A percentile compares a stretch with the other conserved stretches of the same genome.
Evolutionary conservation across 2,888 invertebrate genomes (phyloP).

Genomic region (Scaptodrosophila latifasciaeformis): DNA sequence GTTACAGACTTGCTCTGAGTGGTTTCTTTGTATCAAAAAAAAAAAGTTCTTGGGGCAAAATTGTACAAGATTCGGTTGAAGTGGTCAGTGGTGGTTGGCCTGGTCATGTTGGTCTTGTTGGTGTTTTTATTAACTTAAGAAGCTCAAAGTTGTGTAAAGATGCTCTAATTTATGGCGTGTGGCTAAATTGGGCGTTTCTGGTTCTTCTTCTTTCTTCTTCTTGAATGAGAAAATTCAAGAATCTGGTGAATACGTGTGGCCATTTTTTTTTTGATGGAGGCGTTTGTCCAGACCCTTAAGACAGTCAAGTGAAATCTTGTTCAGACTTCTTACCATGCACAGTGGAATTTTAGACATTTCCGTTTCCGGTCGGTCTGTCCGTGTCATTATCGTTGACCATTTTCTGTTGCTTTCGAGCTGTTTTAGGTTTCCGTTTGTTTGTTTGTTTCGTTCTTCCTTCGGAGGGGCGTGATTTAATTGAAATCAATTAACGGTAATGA

Average conservation of each 20-base stretch:
- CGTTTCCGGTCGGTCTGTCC: constrained; percentile 18
- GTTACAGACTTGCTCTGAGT: no score
- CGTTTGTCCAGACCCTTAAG: no score
- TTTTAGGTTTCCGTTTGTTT: constrained; percentile 3
- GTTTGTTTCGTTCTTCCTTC: constrained; percentile 14
- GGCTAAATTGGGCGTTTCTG: no score
- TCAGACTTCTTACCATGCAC: no score
- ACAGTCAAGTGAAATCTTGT: no score
- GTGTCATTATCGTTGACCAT: not conserved
- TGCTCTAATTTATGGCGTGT: constrained; percentile 51
- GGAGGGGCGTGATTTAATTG: constrained; percentile 73
- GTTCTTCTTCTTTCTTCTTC: no score
- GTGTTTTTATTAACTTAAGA: constrained; percentile 64
- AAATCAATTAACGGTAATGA: constrained; percentile 75
- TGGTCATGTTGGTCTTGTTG: constrained; percentile 23
- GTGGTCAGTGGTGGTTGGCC: constrained; percentile 13
- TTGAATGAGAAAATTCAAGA: no score
- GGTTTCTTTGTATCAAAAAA: no score
- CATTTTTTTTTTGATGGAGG: not conserved
- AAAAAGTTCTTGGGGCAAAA: no score
- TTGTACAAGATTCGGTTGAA: no score
- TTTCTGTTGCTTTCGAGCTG: constrained; percentile 11
- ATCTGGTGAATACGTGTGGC: not conserved
- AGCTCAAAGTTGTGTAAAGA: constrained; percentile 53
- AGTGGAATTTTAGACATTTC: constrained; percentile 46